Base-by-base conservation (phyloP, 2,888 invertebrate genomes). In the Chymomyza procnemis region DNA sequence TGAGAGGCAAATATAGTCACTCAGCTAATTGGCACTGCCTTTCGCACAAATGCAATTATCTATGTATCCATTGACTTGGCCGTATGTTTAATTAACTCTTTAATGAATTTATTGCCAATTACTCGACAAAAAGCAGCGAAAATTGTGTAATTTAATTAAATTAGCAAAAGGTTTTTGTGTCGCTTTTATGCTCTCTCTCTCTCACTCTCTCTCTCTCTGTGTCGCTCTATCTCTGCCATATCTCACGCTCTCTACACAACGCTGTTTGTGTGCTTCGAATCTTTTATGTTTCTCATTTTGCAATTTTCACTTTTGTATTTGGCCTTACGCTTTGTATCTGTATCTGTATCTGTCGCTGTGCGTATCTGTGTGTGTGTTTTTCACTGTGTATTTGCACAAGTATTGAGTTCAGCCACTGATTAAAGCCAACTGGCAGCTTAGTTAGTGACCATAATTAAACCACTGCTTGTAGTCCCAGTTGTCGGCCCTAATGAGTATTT, bases 101-200 rank as follows among this genome's bases (percentile, higher is more conserved):
- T 83, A 83, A 83, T 83, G 80, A 85, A 83, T 82, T 82, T 82
- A 83, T 83, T 80, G 85, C 78, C 85, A 83, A 83, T 83, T 83
- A 83, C 85, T 80, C 67, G 74, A 74, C 83, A 83, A 85, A 82
- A 79, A 85, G 80, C 75, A 80, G 73, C 76, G 83, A 80, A 85
- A 80, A 85, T 82, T 73, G 76, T 80, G 74, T 85, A 83, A 83
- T 85, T 85, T 85, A 83, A 83, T 83, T 83, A 83, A 83, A 79
- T 80, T 83, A 80, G 83, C 79, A 82, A 81, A 82, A 80, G 82
- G 83, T 80, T 82, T 85, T 75, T 75, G 74, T 84, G 76, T 81
- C 52, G 19, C 18, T 26, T 16, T n/a, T 48, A 6, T 21, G 56
- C 60, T 50, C 57, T 58, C 60, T 18, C 61, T 56, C 61, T 12